Base-by-base conservation (phyloP, 2,888 invertebrate species). In the Xylocampa areola region DNA sequence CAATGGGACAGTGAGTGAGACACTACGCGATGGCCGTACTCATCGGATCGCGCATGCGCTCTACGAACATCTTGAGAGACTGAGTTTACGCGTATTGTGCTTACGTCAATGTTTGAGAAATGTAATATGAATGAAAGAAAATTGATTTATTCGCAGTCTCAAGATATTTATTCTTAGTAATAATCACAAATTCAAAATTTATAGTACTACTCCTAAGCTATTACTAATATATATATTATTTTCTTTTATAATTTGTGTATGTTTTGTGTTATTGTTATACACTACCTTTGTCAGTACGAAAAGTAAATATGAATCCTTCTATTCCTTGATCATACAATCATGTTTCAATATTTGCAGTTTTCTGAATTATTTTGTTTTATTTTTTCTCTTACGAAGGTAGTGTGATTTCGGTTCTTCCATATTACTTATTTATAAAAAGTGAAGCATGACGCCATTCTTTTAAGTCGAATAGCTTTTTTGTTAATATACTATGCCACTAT, bases 361-460 rank as follows among this genome's bases (percentile, higher is more conserved):
- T 68, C 37, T 40, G 52, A 67, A 64, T 52, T 64, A 66, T 54
- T 58, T 36, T 25, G 5, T 16, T 30, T 43, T 41, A 27, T 1
- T 25, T 29, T 33, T 10, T 30, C 33, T 36, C 37, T 48, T 40
- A 13, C 49, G 58, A 54, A 57, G 72, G 72, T 61, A 63, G 67
- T 59, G 51, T 51, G 52, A 51, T 63, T 69, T 72, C 45, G 45
- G 72, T 78, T 81, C 79, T 81, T 80, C 78, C 80, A 80, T 72
- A 51, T 25, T 50, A 37, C 36, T 50, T 52, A 37, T 39, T 50
- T 52, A 53, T 51, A 35, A 25, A 54, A 47, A 19, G 17, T 32
- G 13, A 40, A 58, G 58, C 70, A 29, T 19, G 16, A 25, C 35
- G 50, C 65, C 45, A 57, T 55, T 40, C 29, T 59, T 54, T n/a